These are phyloP conservation scores for Rhinoraja longicauda DNA, from an alignment of 2,797 vertebrate genomes.

Conservation along the genomic window DNA sequence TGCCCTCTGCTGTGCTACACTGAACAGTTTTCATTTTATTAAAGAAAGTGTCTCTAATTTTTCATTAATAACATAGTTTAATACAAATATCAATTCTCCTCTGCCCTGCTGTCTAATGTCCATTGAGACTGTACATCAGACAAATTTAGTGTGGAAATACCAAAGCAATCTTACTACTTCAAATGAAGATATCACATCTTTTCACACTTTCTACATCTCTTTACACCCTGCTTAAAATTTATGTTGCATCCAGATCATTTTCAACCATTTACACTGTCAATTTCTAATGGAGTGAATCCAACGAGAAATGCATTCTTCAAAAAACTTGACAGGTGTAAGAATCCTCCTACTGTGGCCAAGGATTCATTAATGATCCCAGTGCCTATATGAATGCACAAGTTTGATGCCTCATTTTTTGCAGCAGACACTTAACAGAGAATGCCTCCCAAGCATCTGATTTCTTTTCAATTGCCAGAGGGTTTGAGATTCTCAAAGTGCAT, in stretches of 20 bases:
- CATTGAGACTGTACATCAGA: background rate
- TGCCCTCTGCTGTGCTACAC: constrained; percentile 15
- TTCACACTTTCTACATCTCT: background rate
- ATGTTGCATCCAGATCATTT: background rate
- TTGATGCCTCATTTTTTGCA: background rate
- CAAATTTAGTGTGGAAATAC: background rate
- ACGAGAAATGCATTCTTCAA: background rate
- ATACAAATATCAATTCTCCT: background rate
- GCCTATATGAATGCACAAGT: background rate
- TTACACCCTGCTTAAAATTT: background rate
- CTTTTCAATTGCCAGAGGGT: background rate
- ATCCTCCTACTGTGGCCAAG: background rate
- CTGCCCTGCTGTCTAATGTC: background rate
- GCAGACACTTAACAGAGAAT: background rate
- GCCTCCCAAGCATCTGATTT: constrained; percentile 16
- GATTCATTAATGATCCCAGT: background rate
- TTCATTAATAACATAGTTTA: background rate
- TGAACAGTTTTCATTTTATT: background rate
- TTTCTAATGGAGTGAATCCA: background rate
- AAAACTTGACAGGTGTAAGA: constrained; percentile 19
- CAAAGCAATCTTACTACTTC: background rate
- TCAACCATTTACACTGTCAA: background rate
- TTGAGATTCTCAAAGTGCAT: background rate
- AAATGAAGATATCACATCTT: background rate
- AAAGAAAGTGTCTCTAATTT: background rate